Conservation (phyloP, 2,113 vertebrate species). For the Rhabdornis inornatus region DNA sequence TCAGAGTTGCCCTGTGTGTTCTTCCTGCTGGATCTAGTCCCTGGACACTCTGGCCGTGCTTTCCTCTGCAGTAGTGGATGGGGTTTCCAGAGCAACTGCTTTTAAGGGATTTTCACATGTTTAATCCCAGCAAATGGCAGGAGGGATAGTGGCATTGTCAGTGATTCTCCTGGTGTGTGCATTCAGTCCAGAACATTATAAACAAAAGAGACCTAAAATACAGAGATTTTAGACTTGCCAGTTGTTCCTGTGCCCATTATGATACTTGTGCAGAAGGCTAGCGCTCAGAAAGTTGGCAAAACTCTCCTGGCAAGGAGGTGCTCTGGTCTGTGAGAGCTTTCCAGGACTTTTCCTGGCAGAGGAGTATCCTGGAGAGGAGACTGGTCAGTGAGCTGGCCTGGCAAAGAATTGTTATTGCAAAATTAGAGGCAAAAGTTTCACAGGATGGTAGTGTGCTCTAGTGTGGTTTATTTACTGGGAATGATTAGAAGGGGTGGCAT, state of each 20-base stretch:
- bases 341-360: background rate
- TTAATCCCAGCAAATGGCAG: background rate
- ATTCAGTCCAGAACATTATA: background rate
- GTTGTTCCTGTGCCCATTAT: background rate
- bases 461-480: background rate
- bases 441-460: rapidly evolving
- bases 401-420: background rate
- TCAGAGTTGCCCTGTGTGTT: rapidly evolving
- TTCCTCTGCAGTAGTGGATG: background rate
- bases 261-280: background rate
- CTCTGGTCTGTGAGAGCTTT: background rate
- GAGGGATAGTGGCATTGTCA: background rate
- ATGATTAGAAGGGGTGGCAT: background rate
- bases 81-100: background rate
- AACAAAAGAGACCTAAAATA: background rate
- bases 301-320: background rate
- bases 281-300: background rate
- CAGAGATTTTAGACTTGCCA: background rate
- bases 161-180: background rate
- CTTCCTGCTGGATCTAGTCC: background rate
- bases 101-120: background rate
- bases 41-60: background rate
- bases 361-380: background rate
- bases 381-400: background rate
- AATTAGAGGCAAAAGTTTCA: background rate